phyloP scores from a whole-genome alignment of 2,888 invertebrate species.

The Drosophila longiperda region DNA sequence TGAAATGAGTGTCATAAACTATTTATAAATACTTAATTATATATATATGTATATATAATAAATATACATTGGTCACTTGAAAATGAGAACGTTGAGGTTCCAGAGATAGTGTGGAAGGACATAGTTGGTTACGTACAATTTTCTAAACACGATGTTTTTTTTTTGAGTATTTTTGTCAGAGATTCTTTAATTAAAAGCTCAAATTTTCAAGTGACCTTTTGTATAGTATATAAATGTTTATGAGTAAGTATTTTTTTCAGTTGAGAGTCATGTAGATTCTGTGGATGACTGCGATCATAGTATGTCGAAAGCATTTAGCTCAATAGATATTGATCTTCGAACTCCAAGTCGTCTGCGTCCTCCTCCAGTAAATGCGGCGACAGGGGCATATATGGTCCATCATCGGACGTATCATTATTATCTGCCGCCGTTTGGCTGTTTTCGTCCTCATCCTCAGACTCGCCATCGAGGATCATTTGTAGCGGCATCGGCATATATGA shows the following conservation, averaged over 20 bases:
- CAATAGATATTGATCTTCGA: slow-evolving; percentile 71
- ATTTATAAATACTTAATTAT: slow-evolving; percentile 41
- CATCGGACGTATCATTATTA: slow-evolving; percentile 21
- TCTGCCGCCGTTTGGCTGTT: neutral
- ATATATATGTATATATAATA: neutral
- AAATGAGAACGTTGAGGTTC: neutral
- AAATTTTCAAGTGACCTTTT: neutral
- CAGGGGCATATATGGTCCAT: slow-evolving; percentile 65
- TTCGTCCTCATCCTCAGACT: slow-evolving; percentile 5
- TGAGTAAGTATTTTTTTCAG: slow-evolving; percentile 9
- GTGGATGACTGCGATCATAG: slow-evolving; percentile 25
- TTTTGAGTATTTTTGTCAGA: neutral
- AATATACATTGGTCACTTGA: neutral
- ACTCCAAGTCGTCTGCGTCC: slow-evolving; percentile 54
- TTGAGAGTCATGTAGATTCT: slow-evolving; percentile 26
- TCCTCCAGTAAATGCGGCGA: slow-evolving; percentile 72
- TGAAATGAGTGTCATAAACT: slow-evolving; percentile 16
- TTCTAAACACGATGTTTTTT: too few relatives aligned
- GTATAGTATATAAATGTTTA: neutral
- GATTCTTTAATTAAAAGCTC: neutral
- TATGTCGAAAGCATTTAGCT: slow-evolving; percentile 41
- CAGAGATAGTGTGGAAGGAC: neutral
- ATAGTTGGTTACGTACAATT: neutral
- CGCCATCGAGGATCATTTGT: slow-evolving; percentile 16
- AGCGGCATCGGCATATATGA: slow-evolving; percentile 70